These are phyloP conservation scores for Rhabdornis inornatus DNA, from an alignment of 2,113 vertebrate species.

Conservation along the genomic window DNA sequence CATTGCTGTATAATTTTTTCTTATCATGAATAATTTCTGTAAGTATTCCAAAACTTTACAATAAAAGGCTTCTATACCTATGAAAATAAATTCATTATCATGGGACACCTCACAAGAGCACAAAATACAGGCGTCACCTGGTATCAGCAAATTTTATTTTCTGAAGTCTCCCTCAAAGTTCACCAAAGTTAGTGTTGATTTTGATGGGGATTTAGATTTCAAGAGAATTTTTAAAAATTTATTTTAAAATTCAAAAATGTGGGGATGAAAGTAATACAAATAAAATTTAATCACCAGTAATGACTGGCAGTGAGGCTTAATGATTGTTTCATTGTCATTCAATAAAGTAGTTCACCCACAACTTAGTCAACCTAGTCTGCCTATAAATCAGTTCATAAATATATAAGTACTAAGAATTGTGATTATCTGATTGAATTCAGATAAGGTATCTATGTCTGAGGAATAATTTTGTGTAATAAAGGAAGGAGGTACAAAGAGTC, in stretches of 20 bases:
- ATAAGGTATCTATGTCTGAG: background rate
- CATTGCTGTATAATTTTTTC: background rate
- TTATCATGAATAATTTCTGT: background rate
- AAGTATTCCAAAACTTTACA: background rate
- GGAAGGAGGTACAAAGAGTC: background rate
- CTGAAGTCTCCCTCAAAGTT: background rate
- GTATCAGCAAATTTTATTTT: background rate
- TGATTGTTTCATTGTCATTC: background rate
- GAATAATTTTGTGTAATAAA: background rate
- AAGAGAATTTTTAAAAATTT: fast-evolving
- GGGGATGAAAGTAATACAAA: background rate
- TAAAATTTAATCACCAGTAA: background rate
- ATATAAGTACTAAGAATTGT: background rate
- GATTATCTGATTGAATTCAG: background rate
- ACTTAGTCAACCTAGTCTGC: background rate
- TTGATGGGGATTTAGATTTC: background rate
- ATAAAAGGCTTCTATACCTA: background rate
- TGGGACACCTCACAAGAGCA: background rate
- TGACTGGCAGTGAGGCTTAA: background rate
- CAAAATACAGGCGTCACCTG: background rate
- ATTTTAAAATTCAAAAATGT: background rate
- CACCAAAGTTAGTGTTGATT: background rate
- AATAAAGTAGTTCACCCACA: background rate
- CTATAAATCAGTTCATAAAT: background rate
- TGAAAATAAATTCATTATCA: background rate